Conservation (phyloP, 1,140 invertebrate genomes). For the Adoxophyes honmai region DNA sequence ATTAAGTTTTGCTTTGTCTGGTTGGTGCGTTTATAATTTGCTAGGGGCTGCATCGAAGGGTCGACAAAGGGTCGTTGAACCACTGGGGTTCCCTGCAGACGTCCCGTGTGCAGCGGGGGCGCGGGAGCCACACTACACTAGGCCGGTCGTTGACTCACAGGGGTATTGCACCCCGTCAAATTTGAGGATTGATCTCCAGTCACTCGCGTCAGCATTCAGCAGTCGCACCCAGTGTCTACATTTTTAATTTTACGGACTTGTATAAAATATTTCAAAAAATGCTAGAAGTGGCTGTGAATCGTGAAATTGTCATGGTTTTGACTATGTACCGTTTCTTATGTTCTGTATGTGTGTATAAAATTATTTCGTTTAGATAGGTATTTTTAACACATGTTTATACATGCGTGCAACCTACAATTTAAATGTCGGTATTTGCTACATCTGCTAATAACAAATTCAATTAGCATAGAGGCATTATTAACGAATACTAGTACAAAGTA, state of each 20-base stretch:
- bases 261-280: too few relatives aligned
- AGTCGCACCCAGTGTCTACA: too few relatives aligned
- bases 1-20: slow-evolving; percentile 22
- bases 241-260: too few relatives aligned
- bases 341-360: too few relatives aligned
- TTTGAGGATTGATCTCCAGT: slow-evolving; percentile 50
- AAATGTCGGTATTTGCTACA: too few relatives aligned
- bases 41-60: slow-evolving; percentile 42
- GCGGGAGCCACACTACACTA: slow-evolving; percentile 50
- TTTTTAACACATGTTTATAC: too few relatives aligned
- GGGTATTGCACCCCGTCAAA: slow-evolving; percentile 44
- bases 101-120: slow-evolving; percentile 46
- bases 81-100: slow-evolving; percentile 54
- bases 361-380: too few relatives aligned
- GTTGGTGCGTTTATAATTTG: slow-evolving; percentile 35
- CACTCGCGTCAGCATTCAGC: slow-evolving; percentile 22
- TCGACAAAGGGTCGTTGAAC: slow-evolving; percentile 56
- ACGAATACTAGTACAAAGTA: neutral
- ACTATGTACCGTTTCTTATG: too few relatives aligned
- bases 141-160: slow-evolving; percentile 63
- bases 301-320: too few relatives aligned
- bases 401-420: too few relatives aligned
- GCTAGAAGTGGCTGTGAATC: too few relatives aligned
- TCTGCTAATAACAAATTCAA: neutral
- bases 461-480: neutral